Conservation (phyloP, 1,140 invertebrate species). For the Nephila pilipes region DNA sequence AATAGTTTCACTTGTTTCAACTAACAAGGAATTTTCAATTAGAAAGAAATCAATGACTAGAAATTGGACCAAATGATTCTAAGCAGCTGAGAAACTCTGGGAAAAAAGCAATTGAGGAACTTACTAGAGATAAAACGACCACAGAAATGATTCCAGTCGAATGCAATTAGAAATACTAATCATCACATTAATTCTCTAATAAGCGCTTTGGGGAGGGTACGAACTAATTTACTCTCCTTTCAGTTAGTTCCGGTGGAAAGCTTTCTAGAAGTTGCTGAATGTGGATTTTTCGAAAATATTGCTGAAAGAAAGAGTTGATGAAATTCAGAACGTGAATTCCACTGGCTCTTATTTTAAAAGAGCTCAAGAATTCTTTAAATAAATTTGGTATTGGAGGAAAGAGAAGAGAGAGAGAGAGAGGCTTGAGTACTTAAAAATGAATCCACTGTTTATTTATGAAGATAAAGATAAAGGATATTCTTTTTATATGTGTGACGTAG, state of each 20-base stretch:
- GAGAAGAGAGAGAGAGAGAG: too few species aligned
- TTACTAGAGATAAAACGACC: conserved; percentile 31
- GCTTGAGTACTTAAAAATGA: too few species aligned
- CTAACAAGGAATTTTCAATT: conserved; percentile 8
- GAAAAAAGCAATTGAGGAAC: conserved; percentile 37
- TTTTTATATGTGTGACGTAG: too few species aligned
- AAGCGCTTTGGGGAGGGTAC: background rate
- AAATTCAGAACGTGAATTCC: too few species aligned
- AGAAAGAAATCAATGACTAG: conserved; percentile 39
- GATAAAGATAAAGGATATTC: too few species aligned
- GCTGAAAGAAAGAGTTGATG: too few species aligned
- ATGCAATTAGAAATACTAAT: conserved; percentile 42
- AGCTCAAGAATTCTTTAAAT: too few species aligned
- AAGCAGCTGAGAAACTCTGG: conserved; percentile 2
- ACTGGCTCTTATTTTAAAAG: too few species aligned
- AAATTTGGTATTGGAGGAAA: too few species aligned
- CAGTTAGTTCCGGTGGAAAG: background rate
- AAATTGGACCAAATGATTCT: conserved; percentile 4
- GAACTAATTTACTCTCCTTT: conserved; percentile 18
- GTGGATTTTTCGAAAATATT: background rate
- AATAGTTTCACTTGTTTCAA: background rate
- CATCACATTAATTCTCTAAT: conserved; percentile 35
- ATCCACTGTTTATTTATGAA: too few species aligned
- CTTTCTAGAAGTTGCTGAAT: background rate
- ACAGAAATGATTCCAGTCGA: conserved; percentile 13